These are phyloP conservation scores for Taenaris catops DNA, from an alignment of 2,888 invertebrate species.

Conservation along the genomic window DNA sequence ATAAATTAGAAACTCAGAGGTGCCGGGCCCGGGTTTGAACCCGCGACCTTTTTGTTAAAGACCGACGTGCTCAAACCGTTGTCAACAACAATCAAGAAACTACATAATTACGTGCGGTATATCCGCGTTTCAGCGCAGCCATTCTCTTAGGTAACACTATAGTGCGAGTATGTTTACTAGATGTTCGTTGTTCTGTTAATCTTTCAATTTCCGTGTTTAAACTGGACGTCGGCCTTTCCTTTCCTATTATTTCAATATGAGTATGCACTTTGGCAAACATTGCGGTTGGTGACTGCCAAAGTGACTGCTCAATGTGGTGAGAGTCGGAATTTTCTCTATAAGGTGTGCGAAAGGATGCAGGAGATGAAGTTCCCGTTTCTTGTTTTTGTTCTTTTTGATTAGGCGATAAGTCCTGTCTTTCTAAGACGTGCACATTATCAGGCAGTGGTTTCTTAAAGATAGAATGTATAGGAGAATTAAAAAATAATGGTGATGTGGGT, in stretches of 20 bases:
- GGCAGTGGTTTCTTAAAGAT: too few species aligned
- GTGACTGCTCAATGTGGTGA: conserved; percentile 13
- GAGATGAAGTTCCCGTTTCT: conserved; percentile 22
- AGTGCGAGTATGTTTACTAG: conserved; percentile 1
- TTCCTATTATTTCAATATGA: too few species aligned
- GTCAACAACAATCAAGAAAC: too few species aligned
- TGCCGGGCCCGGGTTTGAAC: too few species aligned
- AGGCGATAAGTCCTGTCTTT: conserved; percentile 1
- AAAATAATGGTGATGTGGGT: not conserved
- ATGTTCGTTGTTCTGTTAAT: conserved; percentile 1
- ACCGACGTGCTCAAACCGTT: too few species aligned
- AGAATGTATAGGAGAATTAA: not conserved
- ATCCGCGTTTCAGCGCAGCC: conserved; percentile 27
- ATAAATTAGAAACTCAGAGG: too few species aligned
- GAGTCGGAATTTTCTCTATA: conserved; percentile 20
- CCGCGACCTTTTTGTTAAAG: too few species aligned
- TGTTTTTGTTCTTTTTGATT: conserved; percentile 3
- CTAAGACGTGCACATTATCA: conserved; percentile 3
- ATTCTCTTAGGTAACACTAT: conserved; percentile 15
- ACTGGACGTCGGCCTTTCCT: too few species aligned
- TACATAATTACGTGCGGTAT: conserved; percentile 35
- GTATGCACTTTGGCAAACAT: conserved; percentile 30
- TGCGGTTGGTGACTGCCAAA: conserved; percentile 31
- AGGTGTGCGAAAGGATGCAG: conserved; percentile 27
- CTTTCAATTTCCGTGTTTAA: too few species aligned